Conservation (phyloP, 2,797 vertebrate species). For the Chaetophractus vellerosus region DNA sequence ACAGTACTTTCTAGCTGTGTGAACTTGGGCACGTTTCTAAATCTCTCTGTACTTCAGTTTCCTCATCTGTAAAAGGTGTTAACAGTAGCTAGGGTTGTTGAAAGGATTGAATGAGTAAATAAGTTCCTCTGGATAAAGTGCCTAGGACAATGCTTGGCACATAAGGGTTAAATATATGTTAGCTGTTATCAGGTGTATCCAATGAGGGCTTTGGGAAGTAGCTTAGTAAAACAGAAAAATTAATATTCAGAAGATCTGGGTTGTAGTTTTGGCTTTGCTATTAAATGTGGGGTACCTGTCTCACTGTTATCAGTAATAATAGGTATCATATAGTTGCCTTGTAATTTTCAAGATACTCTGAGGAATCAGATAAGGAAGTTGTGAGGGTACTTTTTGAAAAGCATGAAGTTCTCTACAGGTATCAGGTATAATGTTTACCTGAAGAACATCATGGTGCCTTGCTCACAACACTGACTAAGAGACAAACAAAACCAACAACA, state of each 20-base stretch:
- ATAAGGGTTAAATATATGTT: slow-evolving; percentile 57
- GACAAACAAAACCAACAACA: not conserved
- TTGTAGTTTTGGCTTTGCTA: slow-evolving; percentile 60
- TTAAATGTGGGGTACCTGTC: slow-evolving; percentile 23
- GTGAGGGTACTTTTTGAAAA: slow-evolving; percentile 69
- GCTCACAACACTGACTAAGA: slow-evolving; percentile 73
- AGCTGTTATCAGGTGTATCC: slow-evolving; percentile 42
- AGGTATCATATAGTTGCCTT: slow-evolving; percentile 29
- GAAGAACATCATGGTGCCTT: slow-evolving; percentile 73
- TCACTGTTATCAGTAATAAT: slow-evolving; percentile 59
- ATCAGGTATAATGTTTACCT: slow-evolving; percentile 76
- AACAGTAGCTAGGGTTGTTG: slow-evolving; percentile 42
- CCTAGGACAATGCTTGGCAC: slow-evolving; percentile 44
- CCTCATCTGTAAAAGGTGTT: slow-evolving; percentile 66
- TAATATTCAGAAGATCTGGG: slow-evolving; percentile 53
- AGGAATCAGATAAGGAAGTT: slow-evolving; percentile 60
- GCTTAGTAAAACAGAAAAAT: slow-evolving; percentile 66
- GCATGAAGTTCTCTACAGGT: slow-evolving; percentile 43
- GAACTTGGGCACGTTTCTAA: slow-evolving; percentile 55
- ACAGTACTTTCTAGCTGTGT: slow-evolving; percentile 33
- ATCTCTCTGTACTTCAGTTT: slow-evolving; percentile 65
- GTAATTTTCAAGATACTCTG: slow-evolving; percentile 42
- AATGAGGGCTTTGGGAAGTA: not conserved
- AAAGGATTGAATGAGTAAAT: slow-evolving; percentile 52
- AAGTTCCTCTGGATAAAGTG: slow-evolving; percentile 58